Percentiles rank a stretch among this genome's conserved stretches.
Conservation (phyloP, 2,797 vertebrate genomes). For the Argyrosomus regius region DNA sequence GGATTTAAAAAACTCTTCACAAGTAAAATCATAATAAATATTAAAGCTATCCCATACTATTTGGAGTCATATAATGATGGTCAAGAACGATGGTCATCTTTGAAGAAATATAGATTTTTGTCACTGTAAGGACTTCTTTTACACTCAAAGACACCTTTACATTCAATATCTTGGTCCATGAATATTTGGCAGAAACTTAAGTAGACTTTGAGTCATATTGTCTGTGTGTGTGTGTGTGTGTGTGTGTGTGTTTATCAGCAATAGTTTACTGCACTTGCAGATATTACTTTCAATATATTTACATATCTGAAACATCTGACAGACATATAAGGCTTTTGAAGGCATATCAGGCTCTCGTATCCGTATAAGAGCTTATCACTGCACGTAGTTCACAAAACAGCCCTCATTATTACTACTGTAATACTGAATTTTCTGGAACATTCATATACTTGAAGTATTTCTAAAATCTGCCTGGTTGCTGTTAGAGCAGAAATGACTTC, state of each 20-base stretch:
- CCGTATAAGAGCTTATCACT: not conserved
- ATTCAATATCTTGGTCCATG: constrained; percentile 19
- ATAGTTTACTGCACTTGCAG: not conserved
- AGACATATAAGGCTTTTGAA: constrained; percentile 59
- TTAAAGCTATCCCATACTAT: constrained; percentile 6
- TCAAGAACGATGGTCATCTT: not conserved
- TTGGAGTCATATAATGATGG: not conserved
- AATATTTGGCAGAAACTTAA: constrained; percentile 60
- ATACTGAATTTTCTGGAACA: constrained; percentile 1
- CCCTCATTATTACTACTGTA: not conserved
- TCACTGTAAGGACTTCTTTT: constrained; percentile 5
- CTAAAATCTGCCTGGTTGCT: not conserved
- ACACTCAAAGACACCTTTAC: constrained; percentile 26
- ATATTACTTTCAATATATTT: constrained; percentile 6
- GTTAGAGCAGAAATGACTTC: not conserved
- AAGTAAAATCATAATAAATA: constrained; percentile 12
- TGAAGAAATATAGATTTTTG: constrained; percentile 6
- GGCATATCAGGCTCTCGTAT: constrained; percentile 22
- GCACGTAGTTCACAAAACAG: not conserved
- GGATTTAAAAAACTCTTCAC: constrained; percentile 15
- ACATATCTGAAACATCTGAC: constrained; percentile 28
- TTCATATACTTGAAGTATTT: not conserved
- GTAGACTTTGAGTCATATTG: constrained; percentile 29
- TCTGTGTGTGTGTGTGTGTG: constrained; percentile 5
- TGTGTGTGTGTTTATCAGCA: not conserved